Conservation (phyloP, 2,797 vertebrate genomes). For the Phalanger gymnotis region DNA sequence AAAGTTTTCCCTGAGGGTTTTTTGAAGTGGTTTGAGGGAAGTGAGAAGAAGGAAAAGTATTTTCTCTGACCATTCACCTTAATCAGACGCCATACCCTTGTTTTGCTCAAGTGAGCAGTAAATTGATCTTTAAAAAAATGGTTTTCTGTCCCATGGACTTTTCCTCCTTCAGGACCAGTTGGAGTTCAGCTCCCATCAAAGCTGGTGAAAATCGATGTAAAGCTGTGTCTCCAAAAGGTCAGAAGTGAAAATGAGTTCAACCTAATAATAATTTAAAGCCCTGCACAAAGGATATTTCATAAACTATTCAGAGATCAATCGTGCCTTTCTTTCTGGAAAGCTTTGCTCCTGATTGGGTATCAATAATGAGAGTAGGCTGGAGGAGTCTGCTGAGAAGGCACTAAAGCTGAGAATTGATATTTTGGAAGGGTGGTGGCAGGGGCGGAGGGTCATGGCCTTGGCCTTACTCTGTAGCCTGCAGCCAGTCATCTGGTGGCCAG, state of each 20-base stretch:
- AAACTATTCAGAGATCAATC: conserved; percentile 75
- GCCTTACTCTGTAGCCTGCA: conserved; percentile 49
- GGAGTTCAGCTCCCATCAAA: conserved; percentile 71
- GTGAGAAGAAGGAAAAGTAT: conserved; percentile 60
- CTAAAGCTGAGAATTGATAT: neutral
- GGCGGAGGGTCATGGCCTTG: neutral
- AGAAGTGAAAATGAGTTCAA: conserved; percentile 78
- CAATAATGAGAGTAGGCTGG: conserved; percentile 6
- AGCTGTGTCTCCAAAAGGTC: conserved; percentile 74
- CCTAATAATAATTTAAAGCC: conserved; percentile 73
- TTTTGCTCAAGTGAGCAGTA: conserved; percentile 47
- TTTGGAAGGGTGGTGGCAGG: neutral
- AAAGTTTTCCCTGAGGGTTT: conserved; percentile 55
- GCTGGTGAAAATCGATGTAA: conserved; percentile 79
- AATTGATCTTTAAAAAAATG: conserved; percentile 68
- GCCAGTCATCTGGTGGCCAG: neutral
- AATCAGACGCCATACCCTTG: conserved; percentile 71
- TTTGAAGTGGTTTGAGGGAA: conserved; percentile 28
- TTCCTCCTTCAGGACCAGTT: conserved; percentile 53
- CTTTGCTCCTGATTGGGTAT: conserved; percentile 55
- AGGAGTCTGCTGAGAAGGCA: too few relatives aligned
- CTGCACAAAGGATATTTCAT: conserved; percentile 62
- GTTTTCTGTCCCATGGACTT: conserved; percentile 43
- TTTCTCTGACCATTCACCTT: conserved; percentile 65
- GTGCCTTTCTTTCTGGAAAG: conserved; percentile 66